Base-by-base conservation (phyloP, 2,113 vertebrate genomes). In the Pomatorhinus ruficollis region DNA sequence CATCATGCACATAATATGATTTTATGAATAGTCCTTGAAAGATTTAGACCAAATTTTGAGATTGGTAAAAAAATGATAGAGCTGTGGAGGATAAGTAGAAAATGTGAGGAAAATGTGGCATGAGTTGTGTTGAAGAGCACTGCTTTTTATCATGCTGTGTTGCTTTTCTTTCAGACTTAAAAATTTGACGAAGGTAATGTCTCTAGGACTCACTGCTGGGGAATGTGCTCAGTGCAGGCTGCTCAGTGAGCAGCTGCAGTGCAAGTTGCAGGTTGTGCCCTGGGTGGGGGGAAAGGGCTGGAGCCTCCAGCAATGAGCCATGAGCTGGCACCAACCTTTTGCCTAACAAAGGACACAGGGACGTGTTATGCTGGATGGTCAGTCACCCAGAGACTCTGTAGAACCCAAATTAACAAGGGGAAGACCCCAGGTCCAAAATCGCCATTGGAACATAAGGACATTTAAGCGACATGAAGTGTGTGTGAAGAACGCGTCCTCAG, bases 381-480 rank as follows among this genome's bases (percentile, higher is more conserved):
- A 24, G 24, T 49, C 24, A 75, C 12, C 4, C n/a, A 74, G 24
- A 42, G 30, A 30, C 6, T 47, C 40, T 65, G 70, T 30, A 35
- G 44, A 50, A 31, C 52, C 35, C 35, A 66, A 30, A 25, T 17
- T 35, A 57, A 30, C 12, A n/a, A 75, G 18, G 10, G 30, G 44
- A 66, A 35, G 13, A 31, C 31, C 11, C 52, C 31, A 66, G 44
- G 9, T 52, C 11, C 21, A 31, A 76, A 76, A 74, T 23, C 0
- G 0, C 50, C 3, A 0, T 12, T 56, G 69, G 15, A 74, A 35
- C 31, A 30, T 24, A 28, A 31, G 25, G n/a, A 23, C 15, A 8
- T 47, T 17, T 19, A 35, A 49, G 6, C 30, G 3, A 28, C 24
- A 24, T 40, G 50, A 57, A 65, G 24, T 47, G 30, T 85, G 19